phyloP scores from a whole-genome alignment of 2,888 invertebrate species.

The Drosophila fungiperda region DNA sequence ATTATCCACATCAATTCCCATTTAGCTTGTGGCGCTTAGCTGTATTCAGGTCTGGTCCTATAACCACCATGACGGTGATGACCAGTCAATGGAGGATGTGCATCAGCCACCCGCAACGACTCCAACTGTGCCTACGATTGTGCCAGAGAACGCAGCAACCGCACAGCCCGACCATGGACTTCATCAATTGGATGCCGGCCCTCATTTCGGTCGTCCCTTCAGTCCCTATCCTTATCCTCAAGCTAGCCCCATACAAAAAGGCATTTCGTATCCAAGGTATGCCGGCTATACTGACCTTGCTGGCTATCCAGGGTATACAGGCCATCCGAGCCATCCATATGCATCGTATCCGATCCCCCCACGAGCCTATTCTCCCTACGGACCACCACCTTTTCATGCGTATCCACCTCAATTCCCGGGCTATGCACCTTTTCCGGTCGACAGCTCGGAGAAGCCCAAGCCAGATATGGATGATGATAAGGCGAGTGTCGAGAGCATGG shows the following conservation, averaged over 20 bases:
- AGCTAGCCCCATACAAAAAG: conserved; percentile 5
- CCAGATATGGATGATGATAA: neutral
- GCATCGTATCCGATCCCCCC: conserved; percentile 23
- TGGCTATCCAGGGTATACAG: conserved; percentile 17
- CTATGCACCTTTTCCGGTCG: conserved; percentile 10
- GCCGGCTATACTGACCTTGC: conserved; percentile 7
- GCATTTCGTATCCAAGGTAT: too few relatives aligned
- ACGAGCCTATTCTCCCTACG: conserved; percentile 45
- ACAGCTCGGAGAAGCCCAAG: conserved; percentile 16
- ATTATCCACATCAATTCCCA: neutral
- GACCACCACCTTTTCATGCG: conserved; percentile 3
- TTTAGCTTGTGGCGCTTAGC: conserved; percentile 52
- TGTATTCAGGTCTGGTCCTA: conserved; percentile 18
- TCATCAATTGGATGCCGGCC: conserved; percentile 4
- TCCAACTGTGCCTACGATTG: conserved; percentile 32
- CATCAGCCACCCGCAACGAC: conserved; percentile 28
- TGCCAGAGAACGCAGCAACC: conserved; percentile 25
- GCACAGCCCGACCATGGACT: conserved; percentile 29
- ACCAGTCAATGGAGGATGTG: conserved; percentile 38
- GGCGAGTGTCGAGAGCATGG: conserved; percentile 2
- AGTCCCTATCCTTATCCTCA: conserved; percentile 7
- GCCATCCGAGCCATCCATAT: conserved; percentile 17
- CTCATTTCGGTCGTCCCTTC: too few relatives aligned
- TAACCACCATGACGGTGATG: conserved; percentile 26
- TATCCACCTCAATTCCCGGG: conserved; percentile 7